Evolutionary conservation across 2,888 invertebrate species (phyloP).

Genomic region (Frankliniella fusca): DNA sequence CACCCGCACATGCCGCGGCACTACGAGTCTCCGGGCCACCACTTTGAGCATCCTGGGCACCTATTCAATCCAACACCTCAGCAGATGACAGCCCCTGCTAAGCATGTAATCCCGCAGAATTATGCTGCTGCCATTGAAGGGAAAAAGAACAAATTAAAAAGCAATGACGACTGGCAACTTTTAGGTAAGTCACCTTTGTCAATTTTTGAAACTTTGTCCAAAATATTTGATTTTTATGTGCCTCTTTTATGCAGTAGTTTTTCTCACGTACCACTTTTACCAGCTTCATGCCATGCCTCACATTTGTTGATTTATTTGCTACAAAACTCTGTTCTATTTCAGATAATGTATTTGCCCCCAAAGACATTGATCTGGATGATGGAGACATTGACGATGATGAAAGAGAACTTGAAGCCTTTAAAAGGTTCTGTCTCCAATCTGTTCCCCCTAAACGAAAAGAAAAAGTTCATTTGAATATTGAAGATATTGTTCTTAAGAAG

Average conservation of each 20-base stretch:
- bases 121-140: slow-evolving; percentile 36
- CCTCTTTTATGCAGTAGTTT: neutral
- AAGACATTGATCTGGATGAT: slow-evolving; percentile 71
- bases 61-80: neutral
- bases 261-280: neutral
- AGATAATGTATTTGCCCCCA: slow-evolving; percentile 73
- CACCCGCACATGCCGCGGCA: neutral
- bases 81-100: neutral
- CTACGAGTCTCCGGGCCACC: neutral
- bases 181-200: slow-evolving; percentile 37
- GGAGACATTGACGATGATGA: slow-evolving; percentile 75
- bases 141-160: slow-evolving; percentile 41
- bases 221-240: neutral
- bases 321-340: slow-evolving; percentile 30
- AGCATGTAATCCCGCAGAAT: slow-evolving; percentile 11
- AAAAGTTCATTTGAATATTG: slow-evolving; percentile 73
- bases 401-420: slow-evolving; percentile 79
- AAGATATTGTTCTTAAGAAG: slow-evolving; percentile 68
- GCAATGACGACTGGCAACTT: slow-evolving; percentile 39
- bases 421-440: slow-evolving; percentile 79
- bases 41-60: neutral
- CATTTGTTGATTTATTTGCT: slow-evolving; percentile 11
- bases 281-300: neutral
- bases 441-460: slow-evolving; percentile 72
- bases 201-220: too few relatives aligned